Base-by-base conservation (phyloP, 2,113 vertebrate species). In the Gymnarchus niloticus region DNA sequence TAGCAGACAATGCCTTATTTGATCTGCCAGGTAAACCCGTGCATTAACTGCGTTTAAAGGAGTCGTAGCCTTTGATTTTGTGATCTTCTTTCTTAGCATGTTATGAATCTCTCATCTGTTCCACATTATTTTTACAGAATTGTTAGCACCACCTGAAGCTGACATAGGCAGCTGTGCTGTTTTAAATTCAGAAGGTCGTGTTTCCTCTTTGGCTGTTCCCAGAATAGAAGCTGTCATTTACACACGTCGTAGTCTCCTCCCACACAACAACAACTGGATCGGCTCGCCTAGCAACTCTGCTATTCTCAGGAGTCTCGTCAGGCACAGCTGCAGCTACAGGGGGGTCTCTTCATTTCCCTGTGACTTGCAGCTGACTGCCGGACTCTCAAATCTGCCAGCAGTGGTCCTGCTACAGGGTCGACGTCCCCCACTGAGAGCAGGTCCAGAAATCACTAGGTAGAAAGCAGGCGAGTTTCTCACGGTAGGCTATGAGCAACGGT, bases 381-480 rank as follows among this genome's bases (percentile, higher is more conserved):
- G 28, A 86, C 85, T 49, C 1, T 61, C 80, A 86, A 91, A 88
- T 91, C 52, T 93, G 93, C 88, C 91, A 90, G 3, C 94, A 95
- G 91, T 94, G 91, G 90, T 88, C 48, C 89, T 91, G 84, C 73
- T 86, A 28, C 93, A 92, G 59, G 92, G 90, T 52, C 91, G 57
- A 1, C 56, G 61, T 56, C 85, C 65, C 44, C 0, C 41, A 54
- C 0, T 83, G 90, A 54, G 89, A 91, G 82, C 46, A 51, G 8
- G 0, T 84, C 84, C 0, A 84, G 91, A 57, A 89, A 83, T 93
- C 91, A 1, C 69, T 89, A 69, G 96, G 96, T 85, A 95, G 92
- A 51, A 97, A 97, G 86, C 96, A 97, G 83, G 96, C 96, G 88
- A 94, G 95, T 61, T 97, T 96, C 86, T 95, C 93, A 3, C 87